Evolutionary conservation across 2,888 invertebrate genomes (phyloP), one percentile per base, ranked within the genome.

Genomic region (Eucriotettix oculatus): DNA sequence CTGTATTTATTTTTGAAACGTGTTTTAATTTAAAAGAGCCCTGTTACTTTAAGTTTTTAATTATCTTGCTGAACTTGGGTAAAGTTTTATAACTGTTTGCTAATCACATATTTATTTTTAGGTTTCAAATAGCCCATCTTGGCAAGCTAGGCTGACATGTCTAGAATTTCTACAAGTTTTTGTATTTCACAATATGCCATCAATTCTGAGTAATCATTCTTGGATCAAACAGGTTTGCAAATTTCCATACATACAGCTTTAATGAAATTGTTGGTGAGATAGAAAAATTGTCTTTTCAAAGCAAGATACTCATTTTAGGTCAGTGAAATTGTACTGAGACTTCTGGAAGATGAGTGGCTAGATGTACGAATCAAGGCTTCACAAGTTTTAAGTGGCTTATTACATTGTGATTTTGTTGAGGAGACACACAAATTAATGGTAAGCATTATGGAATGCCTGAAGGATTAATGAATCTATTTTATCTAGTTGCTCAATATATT

Each of bases 341-440:
- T 87, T 14, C 75, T 90, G 71, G 78, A 82, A 65, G 90, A 90
- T 71, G 75, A 81, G 14, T 77, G 86, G 65, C 77, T 87, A 1
- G 90, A 90, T 77, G 94, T 95, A 12, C 78, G 94, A 60, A 85
- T 88, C 70, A 82, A 84, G 65, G 90, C 94, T 3, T 84, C 87
- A 0, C 83, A 86, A 68, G 85, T 92, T 12, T 77, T 96, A 12
- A 86, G 90, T 58, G 93, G 93, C 9, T 75, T 95, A 61, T 78
- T 95, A 69, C 94, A 93, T 72, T 92, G 91, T 71, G 83, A 85
- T 60, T 89, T 89, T 66, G 78, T 92, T 61, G 77, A 77, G 10
- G 74, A 83, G 67, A 81, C 83, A 17, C 73, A 76, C 66, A 69
- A 74, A 59, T 70, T 82, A 60, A 69, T 83, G 72, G 85, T 84